Percentiles rank a stretch among this genome's conserved stretches.
Conservation (phyloP, 23 tunicate genomes). For the Trididemnum nubilum region DNA sequence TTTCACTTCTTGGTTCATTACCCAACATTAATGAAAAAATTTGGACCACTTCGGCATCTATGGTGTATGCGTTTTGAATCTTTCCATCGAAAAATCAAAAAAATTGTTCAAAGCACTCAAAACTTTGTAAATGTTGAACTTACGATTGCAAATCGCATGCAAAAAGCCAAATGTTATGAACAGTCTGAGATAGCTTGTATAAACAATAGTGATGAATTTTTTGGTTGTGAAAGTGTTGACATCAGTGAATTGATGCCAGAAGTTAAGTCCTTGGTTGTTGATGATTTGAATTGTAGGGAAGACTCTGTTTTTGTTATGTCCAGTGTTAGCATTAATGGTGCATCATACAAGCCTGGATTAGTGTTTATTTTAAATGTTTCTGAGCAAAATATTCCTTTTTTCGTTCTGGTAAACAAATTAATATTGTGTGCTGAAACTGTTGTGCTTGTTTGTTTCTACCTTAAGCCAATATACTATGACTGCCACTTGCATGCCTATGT, state of each 20-base stretch:
- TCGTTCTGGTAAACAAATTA: neutral
- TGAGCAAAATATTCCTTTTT: constrained; percentile 22
- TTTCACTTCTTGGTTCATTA: constrained; percentile 38
- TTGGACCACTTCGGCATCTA: constrained; percentile 27
- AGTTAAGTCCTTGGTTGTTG: too few species aligned
- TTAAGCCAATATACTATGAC: constrained; percentile 18
- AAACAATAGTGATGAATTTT: neutral
- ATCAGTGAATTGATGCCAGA: neutral
- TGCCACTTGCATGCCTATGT: constrained; percentile 13
- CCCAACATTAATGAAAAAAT: constrained; percentile 12
- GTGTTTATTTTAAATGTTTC: constrained; percentile 25
- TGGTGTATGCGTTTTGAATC: constrained; percentile 46
- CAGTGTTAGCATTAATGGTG: constrained; percentile 3
- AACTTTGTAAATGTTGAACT: constrained; percentile 20
- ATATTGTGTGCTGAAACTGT: neutral
- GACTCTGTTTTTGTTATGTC: neutral
- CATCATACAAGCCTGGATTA: neutral
- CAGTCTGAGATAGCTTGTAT: neutral
- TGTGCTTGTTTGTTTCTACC: neutral
- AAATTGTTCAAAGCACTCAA: constrained; percentile 3
- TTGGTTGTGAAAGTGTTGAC: neutral
- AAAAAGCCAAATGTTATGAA: constrained; percentile 11
- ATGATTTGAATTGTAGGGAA: neutral
- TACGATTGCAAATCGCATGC: constrained; percentile 11
- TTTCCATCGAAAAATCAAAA: constrained; percentile 36